Conservation (phyloP, 2,113 vertebrate genomes). For the Machaerirhynchus nigripectus region DNA sequence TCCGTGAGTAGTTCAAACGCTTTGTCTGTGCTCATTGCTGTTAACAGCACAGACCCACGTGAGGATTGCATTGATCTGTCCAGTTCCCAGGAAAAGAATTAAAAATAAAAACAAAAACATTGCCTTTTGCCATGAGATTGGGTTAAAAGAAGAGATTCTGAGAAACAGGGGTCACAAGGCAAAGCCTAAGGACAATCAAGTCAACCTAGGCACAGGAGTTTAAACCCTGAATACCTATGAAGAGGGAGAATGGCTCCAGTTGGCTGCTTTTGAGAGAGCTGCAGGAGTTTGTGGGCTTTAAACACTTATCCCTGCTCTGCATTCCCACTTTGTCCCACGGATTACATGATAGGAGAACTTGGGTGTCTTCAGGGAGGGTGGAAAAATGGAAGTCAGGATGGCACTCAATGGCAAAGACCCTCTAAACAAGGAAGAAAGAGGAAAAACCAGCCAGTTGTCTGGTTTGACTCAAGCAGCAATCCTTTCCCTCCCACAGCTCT, state of each 20-base stretch:
- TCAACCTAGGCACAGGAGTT: not conserved
- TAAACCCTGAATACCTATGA: not conserved
- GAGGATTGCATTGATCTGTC: not conserved
- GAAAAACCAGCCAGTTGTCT: not conserved
- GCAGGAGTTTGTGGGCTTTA: not conserved
- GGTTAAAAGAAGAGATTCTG: not conserved
- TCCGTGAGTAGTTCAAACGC: accelerated
- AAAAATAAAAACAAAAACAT: not conserved
- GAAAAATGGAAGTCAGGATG: not conserved
- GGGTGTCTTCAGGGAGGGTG: not conserved
- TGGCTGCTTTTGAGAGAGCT: not conserved
- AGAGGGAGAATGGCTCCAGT: not conserved
- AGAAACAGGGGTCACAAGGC: not conserved
- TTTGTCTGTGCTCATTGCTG: not conserved
- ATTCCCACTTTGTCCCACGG: not conserved
- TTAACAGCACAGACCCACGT: accelerated
- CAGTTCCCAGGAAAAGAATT: not conserved
- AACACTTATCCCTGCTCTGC: not conserved
- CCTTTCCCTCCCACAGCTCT: not conserved
- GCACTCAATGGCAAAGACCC: not conserved
- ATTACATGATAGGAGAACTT: not conserved
- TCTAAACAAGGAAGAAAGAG: not conserved
- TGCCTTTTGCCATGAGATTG: not conserved
- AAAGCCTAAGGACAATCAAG: not conserved
- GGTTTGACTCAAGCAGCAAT: not conserved